A percentile compares a stretch with the other conserved stretches of the same genome.
Conservation (phyloP, 2,888 invertebrate species). For the Nemotelus pantherinus region DNA sequence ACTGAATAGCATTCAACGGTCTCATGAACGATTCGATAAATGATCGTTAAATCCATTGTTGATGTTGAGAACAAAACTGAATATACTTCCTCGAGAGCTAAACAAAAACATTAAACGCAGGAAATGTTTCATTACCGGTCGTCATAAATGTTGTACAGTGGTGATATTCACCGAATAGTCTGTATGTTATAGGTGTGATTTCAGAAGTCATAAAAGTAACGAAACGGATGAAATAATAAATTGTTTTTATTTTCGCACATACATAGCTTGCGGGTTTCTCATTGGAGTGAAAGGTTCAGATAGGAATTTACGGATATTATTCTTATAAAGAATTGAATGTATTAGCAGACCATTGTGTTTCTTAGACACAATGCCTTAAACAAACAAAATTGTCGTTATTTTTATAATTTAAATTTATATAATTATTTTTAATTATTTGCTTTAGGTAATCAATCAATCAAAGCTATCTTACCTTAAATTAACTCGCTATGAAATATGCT, state of each 20-base stretch:
- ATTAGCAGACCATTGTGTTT: too few relatives aligned
- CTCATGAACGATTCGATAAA: neutral
- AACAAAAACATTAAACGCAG: neutral
- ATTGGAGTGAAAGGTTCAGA: too few relatives aligned
- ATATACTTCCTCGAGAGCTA: slow-evolving; percentile 2
- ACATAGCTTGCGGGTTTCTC: too few relatives aligned
- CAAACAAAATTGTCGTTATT: too few relatives aligned
- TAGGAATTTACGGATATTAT: too few relatives aligned
- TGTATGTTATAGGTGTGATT: neutral
- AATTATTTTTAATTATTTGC: too few relatives aligned
- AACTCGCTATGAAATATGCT: too few relatives aligned
- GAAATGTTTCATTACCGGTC: neutral
- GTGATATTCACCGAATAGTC: neutral
- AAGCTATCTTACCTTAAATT: too few relatives aligned
- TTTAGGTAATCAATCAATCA: too few relatives aligned
- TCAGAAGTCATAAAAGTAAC: neutral
- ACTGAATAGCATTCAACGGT: neutral
- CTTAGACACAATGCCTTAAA: too few relatives aligned
- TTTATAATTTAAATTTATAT: too few relatives aligned
- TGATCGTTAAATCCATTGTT: neutral
- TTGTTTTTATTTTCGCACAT: neutral
- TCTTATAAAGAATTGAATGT: too few relatives aligned
- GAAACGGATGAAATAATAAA: neutral
- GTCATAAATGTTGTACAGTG: neutral
- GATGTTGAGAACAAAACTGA: neutral